phyloP scores from a whole-genome alignment of 2,888 invertebrate genomes.

The Pammene fasciana region DNA sequence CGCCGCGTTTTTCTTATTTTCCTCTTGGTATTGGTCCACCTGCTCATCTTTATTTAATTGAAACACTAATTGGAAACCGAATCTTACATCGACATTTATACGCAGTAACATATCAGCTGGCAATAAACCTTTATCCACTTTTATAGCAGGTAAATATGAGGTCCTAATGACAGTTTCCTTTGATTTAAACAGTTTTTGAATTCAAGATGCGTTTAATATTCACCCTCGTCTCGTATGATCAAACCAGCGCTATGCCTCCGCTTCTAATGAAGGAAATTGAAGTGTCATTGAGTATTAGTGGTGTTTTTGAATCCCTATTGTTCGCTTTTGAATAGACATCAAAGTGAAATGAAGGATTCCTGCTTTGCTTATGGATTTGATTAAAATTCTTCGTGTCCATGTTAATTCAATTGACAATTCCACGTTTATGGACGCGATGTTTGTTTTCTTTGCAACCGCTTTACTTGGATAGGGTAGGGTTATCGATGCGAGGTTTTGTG shows the following conservation, averaged over 20 bases:
- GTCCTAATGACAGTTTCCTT: slow-evolving; percentile 16
- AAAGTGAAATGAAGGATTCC: slow-evolving; percentile 37
- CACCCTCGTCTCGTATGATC: slow-evolving; percentile 62
- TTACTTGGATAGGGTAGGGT: not conserved
- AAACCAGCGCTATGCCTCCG: slow-evolving; percentile 57
- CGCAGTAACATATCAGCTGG: not conserved
- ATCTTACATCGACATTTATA: not conserved
- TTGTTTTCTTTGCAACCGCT: slow-evolving; percentile 20
- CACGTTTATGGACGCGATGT: slow-evolving; percentile 23
- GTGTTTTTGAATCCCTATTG: slow-evolving; percentile 60
- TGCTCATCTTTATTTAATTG: slow-evolving; percentile 9
- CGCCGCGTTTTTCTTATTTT: not conserved
- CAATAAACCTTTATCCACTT: not conserved
- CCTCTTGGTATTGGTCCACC: not conserved
- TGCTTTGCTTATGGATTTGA: slow-evolving; percentile 38
- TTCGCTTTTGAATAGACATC: slow-evolving; percentile 37
- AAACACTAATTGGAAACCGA: not conserved
- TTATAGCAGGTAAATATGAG: not conserved
- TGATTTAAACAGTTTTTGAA: slow-evolving; percentile 28
- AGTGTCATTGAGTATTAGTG: slow-evolving; percentile 56
- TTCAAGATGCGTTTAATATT: slow-evolving; percentile 44
- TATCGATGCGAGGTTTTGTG: not conserved
- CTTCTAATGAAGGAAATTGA: slow-evolving; percentile 69
- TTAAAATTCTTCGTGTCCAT: slow-evolving; percentile 38
- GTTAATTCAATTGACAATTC: slow-evolving; percentile 39